A percentile compares a stretch with the other conserved stretches of the same genome.
phyloP scores from a whole-genome alignment of 2,888 invertebrate genomes.

The Actias luna region DNA sequence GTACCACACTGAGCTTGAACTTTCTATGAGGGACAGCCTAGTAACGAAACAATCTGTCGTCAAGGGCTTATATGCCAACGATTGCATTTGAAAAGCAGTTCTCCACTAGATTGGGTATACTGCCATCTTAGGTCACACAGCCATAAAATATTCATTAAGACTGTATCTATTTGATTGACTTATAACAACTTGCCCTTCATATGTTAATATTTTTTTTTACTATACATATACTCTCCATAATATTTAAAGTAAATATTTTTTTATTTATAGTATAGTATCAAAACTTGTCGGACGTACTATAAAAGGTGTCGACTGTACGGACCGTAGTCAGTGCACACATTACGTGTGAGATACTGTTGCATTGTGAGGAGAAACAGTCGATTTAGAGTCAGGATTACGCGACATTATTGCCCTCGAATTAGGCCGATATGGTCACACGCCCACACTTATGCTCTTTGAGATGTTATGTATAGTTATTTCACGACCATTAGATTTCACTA shows the following conservation, averaged over 20 bases:
- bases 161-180: too few species aligned
- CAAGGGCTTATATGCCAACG: too few species aligned
- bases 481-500: slow-evolving; percentile 9
- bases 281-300: slow-evolving; percentile 26
- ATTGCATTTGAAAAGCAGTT: too few species aligned
- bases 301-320: slow-evolving; percentile 37
- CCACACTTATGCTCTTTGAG: slow-evolving; percentile 38
- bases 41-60: too few species aligned
- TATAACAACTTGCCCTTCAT: too few species aligned
- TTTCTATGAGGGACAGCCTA: too few species aligned
- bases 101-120: too few species aligned
- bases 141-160: too few species aligned
- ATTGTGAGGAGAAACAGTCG: slow-evolving; percentile 65
- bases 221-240: too few species aligned
- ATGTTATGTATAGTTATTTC: slow-evolving; percentile 24
- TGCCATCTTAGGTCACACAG: too few species aligned
- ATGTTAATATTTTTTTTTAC: too few species aligned
- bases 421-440: slow-evolving; percentile 48
- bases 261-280: slow-evolving; percentile 57
- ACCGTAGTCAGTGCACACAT: slow-evolving; percentile 74
- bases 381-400: slow-evolving; percentile 62
- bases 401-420: slow-evolving; percentile 60
- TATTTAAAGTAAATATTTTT: not conserved
- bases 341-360: slow-evolving; percentile 73
- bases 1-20: too few species aligned